Evolutionary conservation across 2,113 vertebrate species (phyloP).

Genomic region (Riparia riparia): DNA sequence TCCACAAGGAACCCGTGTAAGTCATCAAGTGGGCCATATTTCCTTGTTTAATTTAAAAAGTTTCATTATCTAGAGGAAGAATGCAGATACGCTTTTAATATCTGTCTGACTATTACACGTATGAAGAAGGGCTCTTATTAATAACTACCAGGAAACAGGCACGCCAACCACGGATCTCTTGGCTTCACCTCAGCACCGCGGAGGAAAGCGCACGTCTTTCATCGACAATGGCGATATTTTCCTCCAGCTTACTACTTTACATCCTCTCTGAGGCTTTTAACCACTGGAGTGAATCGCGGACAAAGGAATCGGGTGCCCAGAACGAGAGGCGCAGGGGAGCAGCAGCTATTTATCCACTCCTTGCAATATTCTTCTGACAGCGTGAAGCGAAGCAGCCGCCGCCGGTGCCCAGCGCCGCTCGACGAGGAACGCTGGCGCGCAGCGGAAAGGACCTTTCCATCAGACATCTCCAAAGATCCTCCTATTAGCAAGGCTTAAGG

Average conservation of each 20-base stretch:
- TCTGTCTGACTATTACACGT: not conserved
- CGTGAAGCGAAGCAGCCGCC: not conserved
- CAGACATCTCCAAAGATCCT: constrained; percentile 43
- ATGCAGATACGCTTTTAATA: not conserved
- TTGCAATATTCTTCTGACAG: not conserved
- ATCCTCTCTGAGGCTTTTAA: constrained; percentile 11
- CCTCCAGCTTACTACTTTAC: not conserved
- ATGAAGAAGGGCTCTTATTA: not conserved
- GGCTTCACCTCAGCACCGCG: not conserved
- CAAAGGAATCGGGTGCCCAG: not conserved
- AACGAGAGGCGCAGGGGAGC: not conserved
- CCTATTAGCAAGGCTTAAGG: constrained; percentile 71
- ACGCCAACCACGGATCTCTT: not conserved
- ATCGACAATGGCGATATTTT: not conserved
- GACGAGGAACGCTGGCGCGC: not conserved
- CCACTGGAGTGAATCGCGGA: constrained; percentile 15
- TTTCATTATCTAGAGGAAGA: not conserved
- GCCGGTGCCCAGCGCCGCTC: not conserved
- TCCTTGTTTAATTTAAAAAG: not conserved
- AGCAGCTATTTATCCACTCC: not conserved
- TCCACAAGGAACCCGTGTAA: not conserved
- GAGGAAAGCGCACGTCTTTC: not conserved
- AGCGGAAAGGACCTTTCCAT: constrained; percentile 56
- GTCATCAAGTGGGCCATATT: not conserved
- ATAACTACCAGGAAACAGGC: not conserved